Evolutionary conservation across 2,113 vertebrate species (phyloP).

Genomic region (Martes martes): DNA sequence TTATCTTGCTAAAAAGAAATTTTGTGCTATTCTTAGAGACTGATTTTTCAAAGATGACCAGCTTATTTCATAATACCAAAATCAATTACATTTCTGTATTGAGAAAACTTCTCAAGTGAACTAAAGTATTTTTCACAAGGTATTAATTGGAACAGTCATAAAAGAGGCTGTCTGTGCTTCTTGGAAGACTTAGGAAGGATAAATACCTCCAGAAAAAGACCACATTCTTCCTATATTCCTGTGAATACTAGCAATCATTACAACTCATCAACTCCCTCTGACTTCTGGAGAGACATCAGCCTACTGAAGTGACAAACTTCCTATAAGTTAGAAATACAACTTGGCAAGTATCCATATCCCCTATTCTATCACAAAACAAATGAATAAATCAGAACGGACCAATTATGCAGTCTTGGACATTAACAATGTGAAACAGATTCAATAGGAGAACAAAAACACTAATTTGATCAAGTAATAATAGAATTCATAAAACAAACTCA

Average conservation of each 20-base stretch:
- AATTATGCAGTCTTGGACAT: not conserved
- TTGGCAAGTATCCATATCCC: not conserved
- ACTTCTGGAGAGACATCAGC: not conserved
- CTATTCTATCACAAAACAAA: not conserved
- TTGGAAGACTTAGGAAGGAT: not conserved
- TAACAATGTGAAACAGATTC: not conserved
- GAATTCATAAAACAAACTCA: not conserved
- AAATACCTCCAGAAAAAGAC: not conserved
- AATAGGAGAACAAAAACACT: not conserved
- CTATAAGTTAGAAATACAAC: not conserved
- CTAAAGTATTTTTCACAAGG: not conserved
- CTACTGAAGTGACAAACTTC: not conserved
- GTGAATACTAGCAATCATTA: not conserved
- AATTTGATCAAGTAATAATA: not conserved
- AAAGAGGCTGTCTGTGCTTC: not conserved
- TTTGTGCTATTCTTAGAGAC: not conserved
- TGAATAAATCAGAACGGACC: not conserved
- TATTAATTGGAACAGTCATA: not conserved
- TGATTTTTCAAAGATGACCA: not conserved
- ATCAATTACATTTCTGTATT: not conserved
- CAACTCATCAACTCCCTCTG: not conserved
- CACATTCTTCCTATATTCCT: not conserved
- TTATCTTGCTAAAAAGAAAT: slow-evolving; percentile 29
- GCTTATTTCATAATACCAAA: not conserved
- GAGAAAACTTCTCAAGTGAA: not conserved